Evolutionary conservation across 2,888 invertebrate genomes (phyloP).

Genomic region (Itoplectis maculator): DNA sequence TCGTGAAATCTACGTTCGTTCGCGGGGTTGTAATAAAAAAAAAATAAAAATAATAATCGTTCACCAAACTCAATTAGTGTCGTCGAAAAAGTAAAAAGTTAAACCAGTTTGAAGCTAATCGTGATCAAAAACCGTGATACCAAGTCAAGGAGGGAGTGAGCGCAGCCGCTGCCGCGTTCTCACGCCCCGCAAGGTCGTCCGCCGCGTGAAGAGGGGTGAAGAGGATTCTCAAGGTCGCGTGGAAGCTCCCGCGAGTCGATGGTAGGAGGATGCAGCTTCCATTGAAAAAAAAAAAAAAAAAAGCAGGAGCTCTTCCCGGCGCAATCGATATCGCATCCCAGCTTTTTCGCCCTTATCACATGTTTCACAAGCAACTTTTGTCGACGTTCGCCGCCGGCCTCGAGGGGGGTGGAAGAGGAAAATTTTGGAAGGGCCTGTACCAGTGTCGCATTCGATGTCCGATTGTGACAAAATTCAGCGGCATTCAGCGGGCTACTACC

Average conservation of each 20-base stretch:
- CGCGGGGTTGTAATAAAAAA: constrained; percentile 3
- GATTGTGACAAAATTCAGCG: not conserved
- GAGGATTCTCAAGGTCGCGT: constrained; percentile 61
- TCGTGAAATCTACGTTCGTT: constrained; percentile 14
- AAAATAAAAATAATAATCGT: not conserved
- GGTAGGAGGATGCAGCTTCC: constrained; percentile 55
- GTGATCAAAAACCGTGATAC: not conserved
- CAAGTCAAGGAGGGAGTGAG: constrained; percentile 20
- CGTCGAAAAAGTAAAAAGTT: not conserved
- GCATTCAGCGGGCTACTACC: too few species aligned
- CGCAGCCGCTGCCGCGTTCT: constrained; percentile 33
- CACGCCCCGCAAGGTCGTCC: constrained; percentile 49
- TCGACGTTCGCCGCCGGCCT: not conserved
- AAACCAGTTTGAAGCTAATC: not conserved
- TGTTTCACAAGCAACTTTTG: not conserved
- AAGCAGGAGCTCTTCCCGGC: not conserved
- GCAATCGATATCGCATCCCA: not conserved
- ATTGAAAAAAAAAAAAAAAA: too few species aligned
- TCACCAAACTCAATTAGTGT: not conserved
- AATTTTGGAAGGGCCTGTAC: not conserved
- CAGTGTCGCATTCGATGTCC: not conserved
- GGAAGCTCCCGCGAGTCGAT: constrained; percentile 63
- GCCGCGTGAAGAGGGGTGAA: constrained; percentile 43
- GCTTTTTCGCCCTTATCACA: not conserved
- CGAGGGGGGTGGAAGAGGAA: not conserved